Percentiles rank a stretch among this genome's conserved stretches.
phyloP scores from a whole-genome alignment of 2,797 vertebrate species.

The Myiothlypis coronata region DNA sequence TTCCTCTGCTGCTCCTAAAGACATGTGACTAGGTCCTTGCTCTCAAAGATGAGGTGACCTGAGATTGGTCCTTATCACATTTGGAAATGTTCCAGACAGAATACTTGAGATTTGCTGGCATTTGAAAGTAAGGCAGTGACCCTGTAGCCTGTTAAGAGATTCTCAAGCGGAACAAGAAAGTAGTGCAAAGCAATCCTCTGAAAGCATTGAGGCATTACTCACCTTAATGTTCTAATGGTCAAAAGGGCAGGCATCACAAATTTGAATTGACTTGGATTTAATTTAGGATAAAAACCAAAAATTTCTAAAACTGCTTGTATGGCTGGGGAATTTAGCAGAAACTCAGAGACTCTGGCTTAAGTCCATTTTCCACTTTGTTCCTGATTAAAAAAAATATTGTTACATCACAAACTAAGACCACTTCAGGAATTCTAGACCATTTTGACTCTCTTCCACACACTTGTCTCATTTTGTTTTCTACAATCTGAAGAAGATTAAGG shows the following conservation, averaged over 20 bases:
- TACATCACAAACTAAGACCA: neutral
- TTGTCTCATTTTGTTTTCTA: neutral
- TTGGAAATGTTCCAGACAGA: neutral
- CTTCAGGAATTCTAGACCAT: neutral
- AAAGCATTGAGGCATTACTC: neutral
- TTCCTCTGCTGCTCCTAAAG: neutral
- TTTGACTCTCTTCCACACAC: neutral
- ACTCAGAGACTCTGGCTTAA: neutral
- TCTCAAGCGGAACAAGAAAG: neutral
- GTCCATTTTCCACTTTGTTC: neutral
- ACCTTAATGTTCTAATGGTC: neutral
- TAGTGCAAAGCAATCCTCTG: neutral
- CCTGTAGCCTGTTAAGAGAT: neutral
- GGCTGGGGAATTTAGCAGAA: neutral
- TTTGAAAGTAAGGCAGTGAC: neutral
- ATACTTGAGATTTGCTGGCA: neutral
- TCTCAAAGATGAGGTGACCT: neutral
- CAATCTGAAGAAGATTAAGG: neutral
- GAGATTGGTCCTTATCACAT: neutral
- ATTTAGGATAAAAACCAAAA: neutral
- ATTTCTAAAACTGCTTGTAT: neutral
- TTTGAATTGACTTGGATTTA: neutral
- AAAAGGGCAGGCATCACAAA: neutral
- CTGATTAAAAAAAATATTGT: neutral
- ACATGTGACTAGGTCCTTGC: neutral